phyloP scores from a whole-genome alignment of 1,140 invertebrate genomes.

The Grapholita molesta region DNA sequence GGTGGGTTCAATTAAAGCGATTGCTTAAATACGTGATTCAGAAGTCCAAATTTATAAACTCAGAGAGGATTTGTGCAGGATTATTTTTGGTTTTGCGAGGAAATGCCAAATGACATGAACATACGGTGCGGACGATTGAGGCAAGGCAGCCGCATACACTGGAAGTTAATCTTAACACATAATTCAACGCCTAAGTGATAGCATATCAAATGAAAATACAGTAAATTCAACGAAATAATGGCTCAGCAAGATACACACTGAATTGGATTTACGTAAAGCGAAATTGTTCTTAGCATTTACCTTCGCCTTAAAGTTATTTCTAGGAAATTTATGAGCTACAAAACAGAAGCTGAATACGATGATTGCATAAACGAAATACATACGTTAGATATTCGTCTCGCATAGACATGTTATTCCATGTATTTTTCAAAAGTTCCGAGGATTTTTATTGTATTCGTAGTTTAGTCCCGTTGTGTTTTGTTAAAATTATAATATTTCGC shows the following conservation, averaged over 20 bases:
- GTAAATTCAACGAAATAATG: neutral
- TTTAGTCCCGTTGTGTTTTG: too few relatives aligned
- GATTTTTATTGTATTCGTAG: too few relatives aligned
- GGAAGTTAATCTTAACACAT: neutral
- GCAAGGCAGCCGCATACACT: neutral
- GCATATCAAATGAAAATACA: neutral
- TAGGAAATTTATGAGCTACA: neutral
- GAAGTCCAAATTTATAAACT: neutral
- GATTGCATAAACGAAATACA: neutral
- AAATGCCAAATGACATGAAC: constrained; percentile 4
- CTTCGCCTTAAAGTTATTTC: constrained; percentile 1
- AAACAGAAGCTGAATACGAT: neutral
- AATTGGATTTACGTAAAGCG: neutral
- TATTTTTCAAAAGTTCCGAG: too few relatives aligned
- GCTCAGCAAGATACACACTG: neutral
- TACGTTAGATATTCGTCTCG: neutral
- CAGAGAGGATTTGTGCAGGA: neutral
- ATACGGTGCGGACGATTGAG: neutral
- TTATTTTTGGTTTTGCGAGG: neutral
- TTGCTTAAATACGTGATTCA: neutral
- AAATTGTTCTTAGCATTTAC: neutral
- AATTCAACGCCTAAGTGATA: neutral
- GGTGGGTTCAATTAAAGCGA: neutral
- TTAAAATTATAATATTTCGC: too few relatives aligned
- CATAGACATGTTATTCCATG: neutral